Base-by-base conservation (phyloP, 2,797 vertebrate species). In the Falco rusticolus region DNA sequence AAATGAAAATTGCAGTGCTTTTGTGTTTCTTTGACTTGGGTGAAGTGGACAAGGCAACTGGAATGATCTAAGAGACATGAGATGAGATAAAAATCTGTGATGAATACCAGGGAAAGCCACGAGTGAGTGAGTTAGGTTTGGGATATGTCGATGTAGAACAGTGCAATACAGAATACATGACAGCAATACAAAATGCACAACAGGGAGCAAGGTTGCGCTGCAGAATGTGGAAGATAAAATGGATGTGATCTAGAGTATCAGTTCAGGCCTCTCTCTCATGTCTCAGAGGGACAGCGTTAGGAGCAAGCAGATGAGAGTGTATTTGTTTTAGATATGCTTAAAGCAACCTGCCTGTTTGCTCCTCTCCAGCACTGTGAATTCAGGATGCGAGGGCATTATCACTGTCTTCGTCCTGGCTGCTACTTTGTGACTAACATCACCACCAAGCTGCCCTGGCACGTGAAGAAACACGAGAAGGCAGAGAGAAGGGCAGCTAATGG, bases 361-460 rank as follows among this genome's bases (percentile, higher is more conserved):
- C 37, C 21, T n/a, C 20, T 60, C 8, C 94, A 99, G 99, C 99
- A 99, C 98, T 99, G 99, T 70, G 99, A 99, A 97, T 99, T 99
- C 98, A 98, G 99, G 90, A 99, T 99, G 99, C 98, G 99, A 24
- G 99, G 99, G 65, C 99, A 99, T 97, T 99, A 99, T 98, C 99
- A 99, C 98, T 99, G 99, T 93, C 98, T 99, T 93, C 98, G 99
- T 66, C 98, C 98, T 0, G 99, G 98, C 98, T 99, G 99, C 98
- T 99, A 94, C 98, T 99, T 99, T 3, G 99, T 99, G 97, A 99
- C 99, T 84, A 99, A 99, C 98, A 99, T 99, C 98, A 99, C 99
- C 97, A 99, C 99, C 98, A 99, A 99, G 97, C 98, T 99, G 94
- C 99, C 99, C 5, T 99, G 99, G 99, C 99, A 99, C 28, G 83